phyloP scores from a whole-genome alignment of 35 echinoderm and acorn worm genomes.

The Stichopus chloronotus region DNA sequence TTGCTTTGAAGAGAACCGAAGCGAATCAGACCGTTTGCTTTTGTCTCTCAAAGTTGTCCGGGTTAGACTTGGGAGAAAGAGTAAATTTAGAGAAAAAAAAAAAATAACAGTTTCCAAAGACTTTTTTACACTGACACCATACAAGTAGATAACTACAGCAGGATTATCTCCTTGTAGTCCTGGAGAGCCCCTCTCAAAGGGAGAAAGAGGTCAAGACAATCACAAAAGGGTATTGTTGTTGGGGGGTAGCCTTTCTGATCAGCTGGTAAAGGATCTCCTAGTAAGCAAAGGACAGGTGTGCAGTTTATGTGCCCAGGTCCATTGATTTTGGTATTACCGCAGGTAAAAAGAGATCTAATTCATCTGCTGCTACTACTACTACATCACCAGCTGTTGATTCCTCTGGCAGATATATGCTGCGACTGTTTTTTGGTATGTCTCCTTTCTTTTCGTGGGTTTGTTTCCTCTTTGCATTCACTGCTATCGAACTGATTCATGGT shows the following conservation, averaged over 20 bases:
- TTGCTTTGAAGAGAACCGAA: slow-evolving; percentile 31
- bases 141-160: neutral
- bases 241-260: neutral
- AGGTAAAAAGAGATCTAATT: slow-evolving; percentile 16
- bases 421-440: neutral
- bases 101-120: neutral
- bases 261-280: slow-evolving; percentile 16
- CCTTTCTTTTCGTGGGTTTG: neutral
- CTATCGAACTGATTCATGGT: no score
- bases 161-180: neutral
- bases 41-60: neutral
- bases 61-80: neutral
- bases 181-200: neutral
- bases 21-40: neutral
- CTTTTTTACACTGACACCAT: neutral
- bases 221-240: slow-evolving; percentile 3
- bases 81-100: neutral
- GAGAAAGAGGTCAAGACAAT: slow-evolving; percentile 27
- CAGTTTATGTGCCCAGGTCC: slow-evolving; percentile 6
- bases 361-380: neutral
- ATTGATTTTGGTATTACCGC: slow-evolving; percentile 50
- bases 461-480: neutral
- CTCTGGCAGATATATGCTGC: neutral
- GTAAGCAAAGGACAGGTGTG: slow-evolving; percentile 29
- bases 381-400: slow-evolving; percentile 30